These are phyloP conservation scores for Megaleporinus macrocephalus DNA, from an alignment of 2,113 vertebrate genomes.

Conservation along the genomic window DNA sequence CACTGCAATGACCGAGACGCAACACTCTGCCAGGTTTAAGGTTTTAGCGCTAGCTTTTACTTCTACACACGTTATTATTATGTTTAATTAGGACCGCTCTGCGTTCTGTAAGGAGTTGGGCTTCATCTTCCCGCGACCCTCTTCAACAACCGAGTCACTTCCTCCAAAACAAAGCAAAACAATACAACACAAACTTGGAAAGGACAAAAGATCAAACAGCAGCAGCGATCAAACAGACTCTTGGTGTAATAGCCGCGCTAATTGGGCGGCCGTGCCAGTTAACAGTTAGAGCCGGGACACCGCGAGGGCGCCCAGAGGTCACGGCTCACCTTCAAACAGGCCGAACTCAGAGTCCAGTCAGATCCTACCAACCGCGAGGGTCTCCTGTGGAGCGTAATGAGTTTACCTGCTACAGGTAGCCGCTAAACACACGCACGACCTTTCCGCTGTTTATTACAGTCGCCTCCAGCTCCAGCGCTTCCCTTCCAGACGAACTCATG, in stretches of 20 bases:
- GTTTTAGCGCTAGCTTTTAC: too few species aligned
- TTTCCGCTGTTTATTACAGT: slow-evolving; percentile 11
- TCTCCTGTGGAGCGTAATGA: neutral
- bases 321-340: neutral
- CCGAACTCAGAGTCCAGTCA: neutral
- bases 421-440: slow-evolving; percentile 12
- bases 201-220: neutral
- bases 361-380: neutral
- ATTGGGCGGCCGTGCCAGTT: neutral
- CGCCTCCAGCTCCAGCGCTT: neutral
- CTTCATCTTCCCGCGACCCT: too few species aligned
- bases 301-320: neutral
- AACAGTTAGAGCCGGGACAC: neutral
- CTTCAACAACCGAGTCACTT: too few species aligned
- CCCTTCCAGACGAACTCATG: neutral
- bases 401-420: neutral
- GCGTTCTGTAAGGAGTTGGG: too few species aligned
- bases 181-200: neutral
- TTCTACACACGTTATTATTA: too few species aligned
- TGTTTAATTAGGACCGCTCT: too few species aligned
- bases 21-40: too few species aligned
- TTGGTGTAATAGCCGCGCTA: neutral
- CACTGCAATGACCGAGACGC: too few species aligned
- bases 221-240: neutral
- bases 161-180: neutral